Conservation (phyloP, 2,113 vertebrate species). For the Amphiprion ocellaris region DNA sequence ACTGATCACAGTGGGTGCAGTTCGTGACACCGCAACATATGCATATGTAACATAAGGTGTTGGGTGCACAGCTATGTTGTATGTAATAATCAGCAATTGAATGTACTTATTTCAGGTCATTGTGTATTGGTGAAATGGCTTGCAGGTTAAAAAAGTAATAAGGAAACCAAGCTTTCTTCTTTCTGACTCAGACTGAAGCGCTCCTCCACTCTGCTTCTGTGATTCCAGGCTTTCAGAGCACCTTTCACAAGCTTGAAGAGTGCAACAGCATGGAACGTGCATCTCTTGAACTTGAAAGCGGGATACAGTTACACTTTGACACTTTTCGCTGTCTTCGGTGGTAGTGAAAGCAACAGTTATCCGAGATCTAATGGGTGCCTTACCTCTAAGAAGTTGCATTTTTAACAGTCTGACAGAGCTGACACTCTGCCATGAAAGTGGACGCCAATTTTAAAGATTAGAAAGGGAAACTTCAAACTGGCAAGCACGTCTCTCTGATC, state of each 20-base stretch:
- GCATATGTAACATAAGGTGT: too few species aligned
- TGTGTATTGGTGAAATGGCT: not conserved
- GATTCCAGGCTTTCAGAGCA: slow-evolving; percentile 19
- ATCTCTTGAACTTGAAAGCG: slow-evolving; percentile 45
- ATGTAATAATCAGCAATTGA: not conserved
- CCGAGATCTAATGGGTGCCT: slow-evolving; percentile 40
- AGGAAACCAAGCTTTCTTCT: not conserved
- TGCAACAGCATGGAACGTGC: slow-evolving; percentile 39
- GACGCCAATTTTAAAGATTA: slow-evolving; percentile 44
- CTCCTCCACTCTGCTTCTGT: not conserved
- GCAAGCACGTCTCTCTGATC: slow-evolving; percentile 28
- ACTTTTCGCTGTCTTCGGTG: slow-evolving; percentile 23
- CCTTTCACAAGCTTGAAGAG: slow-evolving; percentile 41
- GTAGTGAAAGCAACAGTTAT: slow-evolving; percentile 34
- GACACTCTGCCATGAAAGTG: slow-evolving; percentile 53
- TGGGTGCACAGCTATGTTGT: too few species aligned
- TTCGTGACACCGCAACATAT: too few species aligned
- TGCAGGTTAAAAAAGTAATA: not conserved
- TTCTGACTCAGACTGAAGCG: not conserved
- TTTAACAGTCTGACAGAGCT: slow-evolving; percentile 39
- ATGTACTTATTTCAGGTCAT: not conserved
- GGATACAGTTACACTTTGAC: slow-evolving; percentile 18
- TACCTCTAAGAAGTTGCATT: slow-evolving; percentile 26
- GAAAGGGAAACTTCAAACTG: slow-evolving; percentile 32
- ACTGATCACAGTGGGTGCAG: too few species aligned